A percentile compares a stretch with the other conserved stretches of the same genome.
These are phyloP conservation scores for Drosophila subquinaria DNA, from an alignment of 2,888 invertebrate species.

Conservation along the genomic window DNA sequence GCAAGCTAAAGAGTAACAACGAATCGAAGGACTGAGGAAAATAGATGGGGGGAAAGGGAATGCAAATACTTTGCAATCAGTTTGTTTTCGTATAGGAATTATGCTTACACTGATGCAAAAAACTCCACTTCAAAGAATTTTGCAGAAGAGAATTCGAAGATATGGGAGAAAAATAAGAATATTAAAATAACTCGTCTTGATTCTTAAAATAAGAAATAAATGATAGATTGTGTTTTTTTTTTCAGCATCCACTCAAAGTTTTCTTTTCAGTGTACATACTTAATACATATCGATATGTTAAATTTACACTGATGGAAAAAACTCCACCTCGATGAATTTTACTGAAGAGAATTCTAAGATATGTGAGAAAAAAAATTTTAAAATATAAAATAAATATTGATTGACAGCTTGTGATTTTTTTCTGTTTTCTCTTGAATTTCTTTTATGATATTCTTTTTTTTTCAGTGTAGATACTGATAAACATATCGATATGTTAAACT, in stretches of 20 bases:
- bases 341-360: too few species aligned
- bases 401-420: too few species aligned
- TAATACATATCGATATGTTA: too few species aligned
- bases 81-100: constrained; percentile 61
- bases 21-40: not conserved
- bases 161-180: too few species aligned
- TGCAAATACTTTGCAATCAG: constrained; percentile 52
- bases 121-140: too few species aligned
- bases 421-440: not conserved
- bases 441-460: not conserved
- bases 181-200: too few species aligned
- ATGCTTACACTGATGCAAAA: constrained; percentile 29
- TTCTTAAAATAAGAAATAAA: too few species aligned
- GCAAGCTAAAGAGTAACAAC: constrained; percentile 39
- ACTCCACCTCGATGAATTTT: too few species aligned
- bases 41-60: not conserved
- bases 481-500: constrained; percentile 60
- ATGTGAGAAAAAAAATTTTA: too few species aligned
- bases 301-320: constrained; percentile 1
- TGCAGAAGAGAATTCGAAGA: too few species aligned
- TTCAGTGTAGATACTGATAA: not conserved
- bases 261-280: not conserved
- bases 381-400: too few species aligned
- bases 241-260: not conserved
- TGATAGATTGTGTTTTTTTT: too few species aligned